phyloP scores from a whole-genome alignment of 2,113 vertebrate genomes.

The Petrocephalus microphthalmus region DNA sequence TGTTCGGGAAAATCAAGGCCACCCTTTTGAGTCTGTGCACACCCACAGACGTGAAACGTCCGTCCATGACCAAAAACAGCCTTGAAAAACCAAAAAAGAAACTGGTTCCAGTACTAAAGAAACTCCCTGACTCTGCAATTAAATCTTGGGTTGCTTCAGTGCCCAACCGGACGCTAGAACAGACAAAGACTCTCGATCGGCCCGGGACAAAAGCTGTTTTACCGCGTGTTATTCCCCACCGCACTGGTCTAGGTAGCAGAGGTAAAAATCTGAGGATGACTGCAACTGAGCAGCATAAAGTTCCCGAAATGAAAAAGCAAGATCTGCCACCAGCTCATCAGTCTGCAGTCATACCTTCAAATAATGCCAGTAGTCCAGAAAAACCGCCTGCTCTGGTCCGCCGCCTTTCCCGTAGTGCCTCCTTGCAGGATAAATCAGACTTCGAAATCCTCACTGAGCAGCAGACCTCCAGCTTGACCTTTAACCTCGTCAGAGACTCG shows the following conservation, averaged over 20 bases:
- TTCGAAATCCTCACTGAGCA: slow-evolving; percentile 88
- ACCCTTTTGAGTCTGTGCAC: slow-evolving; percentile 63
- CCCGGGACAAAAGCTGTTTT: slow-evolving; percentile 14
- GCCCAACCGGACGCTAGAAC: neutral
- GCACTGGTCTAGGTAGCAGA: slow-evolving; percentile 60
- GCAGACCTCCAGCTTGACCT: slow-evolving; percentile 83
- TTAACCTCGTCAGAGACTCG: slow-evolving; percentile 88
- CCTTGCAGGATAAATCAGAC: slow-evolving; percentile 66
- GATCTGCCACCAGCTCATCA: neutral
- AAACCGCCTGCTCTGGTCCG: slow-evolving; percentile 35
- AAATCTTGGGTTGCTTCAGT: slow-evolving; percentile 34
- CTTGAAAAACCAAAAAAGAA: slow-evolving; percentile 31
- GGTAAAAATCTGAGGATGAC: slow-evolving; percentile 63
- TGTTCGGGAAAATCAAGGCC: slow-evolving; percentile 74
- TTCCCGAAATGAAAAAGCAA: neutral
- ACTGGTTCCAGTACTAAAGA: slow-evolving; percentile 22
- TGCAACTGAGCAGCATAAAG: slow-evolving; percentile 30
- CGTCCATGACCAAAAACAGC: slow-evolving; percentile 16
- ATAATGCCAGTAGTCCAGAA: slow-evolving; percentile 36
- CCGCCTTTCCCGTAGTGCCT: slow-evolving; percentile 43
- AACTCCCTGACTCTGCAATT: slow-evolving; percentile 30
- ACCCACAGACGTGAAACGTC: neutral
- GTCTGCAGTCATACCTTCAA: slow-evolving; percentile 16
- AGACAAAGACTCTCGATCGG: neutral
- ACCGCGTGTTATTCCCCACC: slow-evolving; percentile 24